Percentiles rank a stretch among this genome's conserved stretches.
These are phyloP conservation scores for Ptyas mucosa DNA, from an alignment of 2,113 vertebrate genomes.

Conservation along the genomic window DNA sequence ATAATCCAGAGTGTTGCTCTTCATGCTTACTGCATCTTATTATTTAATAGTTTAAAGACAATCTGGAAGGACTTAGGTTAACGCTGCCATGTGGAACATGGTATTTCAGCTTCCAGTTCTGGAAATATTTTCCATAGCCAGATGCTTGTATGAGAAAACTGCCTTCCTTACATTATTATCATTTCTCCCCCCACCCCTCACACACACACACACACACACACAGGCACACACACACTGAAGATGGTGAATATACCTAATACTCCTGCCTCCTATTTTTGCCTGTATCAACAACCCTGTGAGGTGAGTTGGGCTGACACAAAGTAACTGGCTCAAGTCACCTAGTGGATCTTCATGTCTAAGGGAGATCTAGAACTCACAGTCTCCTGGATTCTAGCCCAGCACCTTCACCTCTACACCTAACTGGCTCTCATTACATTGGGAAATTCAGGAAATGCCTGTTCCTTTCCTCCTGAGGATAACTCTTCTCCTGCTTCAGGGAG, in stretches of 20 bases:
- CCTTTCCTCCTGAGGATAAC: background rate
- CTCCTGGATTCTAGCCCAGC: background rate
- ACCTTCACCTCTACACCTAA: background rate
- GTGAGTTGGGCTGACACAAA: background rate
- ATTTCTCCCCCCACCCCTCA: too few species aligned
- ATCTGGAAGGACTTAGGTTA: background rate
- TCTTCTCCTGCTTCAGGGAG: background rate
- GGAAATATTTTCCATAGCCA: background rate
- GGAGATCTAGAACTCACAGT: background rate
- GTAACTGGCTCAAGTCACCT: background rate
- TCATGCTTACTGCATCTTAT: background rate
- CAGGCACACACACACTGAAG: background rate
- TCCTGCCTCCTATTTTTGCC: background rate
- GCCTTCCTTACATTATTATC: background rate
- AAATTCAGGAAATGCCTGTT: background rate
- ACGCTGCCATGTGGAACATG: background rate
- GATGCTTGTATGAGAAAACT: background rate
- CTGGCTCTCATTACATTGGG: background rate
- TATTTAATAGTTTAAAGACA: background rate
- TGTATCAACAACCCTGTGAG: background rate
- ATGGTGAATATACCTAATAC: background rate
- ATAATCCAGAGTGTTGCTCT: background rate
- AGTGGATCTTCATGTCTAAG: background rate
- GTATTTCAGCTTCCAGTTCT: background rate
- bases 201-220: too few species aligned